Conservation (phyloP, 35 echinoderm and acorn worm genomes). For the Lytechinus variegatus region DNA sequence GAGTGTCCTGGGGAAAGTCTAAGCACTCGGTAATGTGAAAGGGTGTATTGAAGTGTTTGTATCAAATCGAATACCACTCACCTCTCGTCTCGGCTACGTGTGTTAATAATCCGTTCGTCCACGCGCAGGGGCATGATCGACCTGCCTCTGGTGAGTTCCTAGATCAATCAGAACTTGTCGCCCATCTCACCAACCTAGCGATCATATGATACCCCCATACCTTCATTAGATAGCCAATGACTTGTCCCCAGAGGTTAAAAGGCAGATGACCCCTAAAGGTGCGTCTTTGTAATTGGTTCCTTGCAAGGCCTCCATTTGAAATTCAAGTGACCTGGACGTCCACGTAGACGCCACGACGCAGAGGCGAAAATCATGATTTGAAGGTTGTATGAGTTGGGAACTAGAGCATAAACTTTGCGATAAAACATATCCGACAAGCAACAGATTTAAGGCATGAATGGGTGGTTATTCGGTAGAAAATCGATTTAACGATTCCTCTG, state of each 20-base stretch:
- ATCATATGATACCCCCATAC: background rate
- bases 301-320: background rate
- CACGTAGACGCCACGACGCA: too few relatives aligned
- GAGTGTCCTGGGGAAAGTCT: background rate
- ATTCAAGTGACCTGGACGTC: background rate
- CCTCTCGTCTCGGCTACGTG: background rate
- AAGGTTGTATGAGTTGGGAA: background rate
- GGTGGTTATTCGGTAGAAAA: too few relatives aligned
- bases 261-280: background rate
- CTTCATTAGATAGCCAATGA: slow-evolving; percentile 6
- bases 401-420: too few relatives aligned
- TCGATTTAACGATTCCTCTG: too few relatives aligned
- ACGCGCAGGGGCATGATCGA: background rate
- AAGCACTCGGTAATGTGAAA: background rate
- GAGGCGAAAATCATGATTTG: background rate
- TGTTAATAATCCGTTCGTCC: background rate
- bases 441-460: too few relatives aligned
- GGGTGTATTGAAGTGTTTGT: background rate
- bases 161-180: background rate
- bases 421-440: too few relatives aligned
- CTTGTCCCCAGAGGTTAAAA: background rate
- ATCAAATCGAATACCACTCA: background rate
- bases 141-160: background rate
- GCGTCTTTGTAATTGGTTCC: background rate
- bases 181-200: background rate